Percentiles rank a stretch among this genome's conserved stretches.
Conservation (phyloP, 2,797 vertebrate genomes). For the Ptychobarbus kaznakovi region DNA sequence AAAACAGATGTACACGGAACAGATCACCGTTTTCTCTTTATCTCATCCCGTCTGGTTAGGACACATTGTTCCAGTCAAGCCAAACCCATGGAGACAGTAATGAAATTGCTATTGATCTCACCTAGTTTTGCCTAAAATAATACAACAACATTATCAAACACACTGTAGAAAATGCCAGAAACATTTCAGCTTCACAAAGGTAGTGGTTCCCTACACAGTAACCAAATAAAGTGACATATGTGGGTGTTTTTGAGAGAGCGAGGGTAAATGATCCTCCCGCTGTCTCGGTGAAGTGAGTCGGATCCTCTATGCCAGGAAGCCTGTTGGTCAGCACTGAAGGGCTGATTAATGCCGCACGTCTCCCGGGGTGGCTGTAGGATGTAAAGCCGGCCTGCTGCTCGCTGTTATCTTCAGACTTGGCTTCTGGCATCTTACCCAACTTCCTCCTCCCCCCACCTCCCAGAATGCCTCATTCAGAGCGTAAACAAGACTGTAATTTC, state of each 20-base stretch:
- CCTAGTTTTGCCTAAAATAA: slow-evolving; percentile 1
- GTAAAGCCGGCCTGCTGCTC: slow-evolving; percentile 30
- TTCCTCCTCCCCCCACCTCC: slow-evolving; percentile 52
- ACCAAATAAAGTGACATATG: slow-evolving; percentile 23
- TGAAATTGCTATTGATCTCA: slow-evolving; percentile 26
- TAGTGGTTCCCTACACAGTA: slow-evolving; percentile 23
- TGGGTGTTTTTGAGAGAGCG: slow-evolving; percentile 10
- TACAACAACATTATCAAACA: not conserved
- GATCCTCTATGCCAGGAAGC: slow-evolving; percentile 15
- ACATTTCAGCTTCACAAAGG: slow-evolving; percentile 29
- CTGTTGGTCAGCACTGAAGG: slow-evolving; percentile 35
- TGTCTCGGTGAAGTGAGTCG: not conserved
- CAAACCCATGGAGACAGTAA: slow-evolving; percentile 1
- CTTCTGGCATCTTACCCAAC: slow-evolving; percentile 49
- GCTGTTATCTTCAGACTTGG: slow-evolving; percentile 40
- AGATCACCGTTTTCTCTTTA: not conserved
- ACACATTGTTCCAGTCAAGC: not conserved
- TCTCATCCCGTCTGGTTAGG: not conserved
- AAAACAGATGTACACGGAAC: not conserved
- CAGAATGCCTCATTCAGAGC: slow-evolving; percentile 63
- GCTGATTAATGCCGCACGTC: slow-evolving; percentile 35
- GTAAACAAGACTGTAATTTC: slow-evolving; percentile 79
- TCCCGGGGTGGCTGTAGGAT: slow-evolving; percentile 33
- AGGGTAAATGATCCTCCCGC: slow-evolving; percentile 40
- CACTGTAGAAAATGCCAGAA: not conserved